Conservation (phyloP, 1,140 invertebrate genomes). For the Macrotrachela quadricornifera region DNA sequence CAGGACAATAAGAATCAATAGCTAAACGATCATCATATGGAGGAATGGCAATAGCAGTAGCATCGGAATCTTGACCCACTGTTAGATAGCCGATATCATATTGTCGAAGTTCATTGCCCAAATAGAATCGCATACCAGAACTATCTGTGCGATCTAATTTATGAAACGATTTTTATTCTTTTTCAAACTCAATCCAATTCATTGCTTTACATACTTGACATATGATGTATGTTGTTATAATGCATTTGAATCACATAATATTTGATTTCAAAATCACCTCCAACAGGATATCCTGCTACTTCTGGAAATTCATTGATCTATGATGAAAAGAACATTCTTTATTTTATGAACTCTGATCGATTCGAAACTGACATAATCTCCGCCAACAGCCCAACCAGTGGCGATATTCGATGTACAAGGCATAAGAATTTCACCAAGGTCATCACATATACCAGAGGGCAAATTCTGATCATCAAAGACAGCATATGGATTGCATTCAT, state of each 20-base stretch:
- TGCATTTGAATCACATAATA: slow-evolving; percentile 7
- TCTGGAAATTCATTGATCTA: too few species aligned
- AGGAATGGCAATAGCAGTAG: slow-evolving; percentile 65
- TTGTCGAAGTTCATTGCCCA: slow-evolving; percentile 39
- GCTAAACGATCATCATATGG: slow-evolving; percentile 49
- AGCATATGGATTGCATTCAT: too few species aligned
- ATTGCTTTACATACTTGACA: not conserved
- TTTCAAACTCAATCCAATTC: not conserved
- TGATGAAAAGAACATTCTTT: too few species aligned
- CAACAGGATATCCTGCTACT: not conserved
- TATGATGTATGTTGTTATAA: not conserved
- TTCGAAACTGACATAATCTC: too few species aligned
- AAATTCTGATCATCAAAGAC: too few species aligned
- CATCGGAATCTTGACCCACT: slow-evolving; percentile 71
- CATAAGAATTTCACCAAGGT: too few species aligned
- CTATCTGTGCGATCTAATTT: slow-evolving; percentile 37
- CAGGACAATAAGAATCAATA: slow-evolving; percentile 66
- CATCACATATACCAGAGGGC: too few species aligned
- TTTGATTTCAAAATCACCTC: not conserved
- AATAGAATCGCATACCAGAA: slow-evolving; percentile 59
- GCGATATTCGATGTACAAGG: too few species aligned
- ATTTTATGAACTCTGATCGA: too few species aligned
- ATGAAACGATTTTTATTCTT: not conserved
- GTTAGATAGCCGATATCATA: slow-evolving; percentile 88
- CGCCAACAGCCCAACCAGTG: too few species aligned